Base-by-base conservation (phyloP, 2,797 vertebrate genomes). In the Microctenopoma steveboyesi region DNA sequence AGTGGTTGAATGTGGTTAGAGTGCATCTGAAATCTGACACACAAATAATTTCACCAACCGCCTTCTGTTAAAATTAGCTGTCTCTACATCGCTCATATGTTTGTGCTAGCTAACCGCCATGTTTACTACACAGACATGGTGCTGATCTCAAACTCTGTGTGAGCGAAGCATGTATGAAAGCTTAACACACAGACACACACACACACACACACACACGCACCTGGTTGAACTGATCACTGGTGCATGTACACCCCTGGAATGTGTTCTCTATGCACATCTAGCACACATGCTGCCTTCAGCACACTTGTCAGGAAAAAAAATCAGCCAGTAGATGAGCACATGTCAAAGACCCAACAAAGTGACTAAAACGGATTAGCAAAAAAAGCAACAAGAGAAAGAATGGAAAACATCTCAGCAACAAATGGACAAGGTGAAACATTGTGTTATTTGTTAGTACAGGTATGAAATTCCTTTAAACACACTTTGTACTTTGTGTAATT, bases 171-270 rank as follows among this genome's bases (percentile, higher is more conserved):
- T 22, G 22, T 22, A 22, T 22, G 22, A 22, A 22, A 22, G 22
- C 22, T 22, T 2, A 22, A 22, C 28, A 30, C 30, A 33, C 30
- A 33, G 7, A 35, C 33, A 35, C 35, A 42, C 59, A 58, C 46
- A 48, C 46, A 49, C 58, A 59, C 54, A 62, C 72, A 22, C 76
- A 76, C 63, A 40, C 76, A 54, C 72, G 68, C 81, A 88, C 86
- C 82, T 87, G 88, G 76, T 73, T 85, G 78, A 83, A 83, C 79
- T 76, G 83, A 69, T 85, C 78, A 81, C 62, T 80, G 83, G 81
- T 81, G 82, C 79, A 68, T 89, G 54, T 74, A 53, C 70, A 79
- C 58, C 72, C 60, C 64, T 72, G 77, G 81, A 83, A 83, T 83
- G 64, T 64, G 75, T 79, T 63, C 76, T 62, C 70, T 72, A 78